Base-by-base conservation (phyloP, 2,113 vertebrate genomes). In the Indicator indicator region DNA sequence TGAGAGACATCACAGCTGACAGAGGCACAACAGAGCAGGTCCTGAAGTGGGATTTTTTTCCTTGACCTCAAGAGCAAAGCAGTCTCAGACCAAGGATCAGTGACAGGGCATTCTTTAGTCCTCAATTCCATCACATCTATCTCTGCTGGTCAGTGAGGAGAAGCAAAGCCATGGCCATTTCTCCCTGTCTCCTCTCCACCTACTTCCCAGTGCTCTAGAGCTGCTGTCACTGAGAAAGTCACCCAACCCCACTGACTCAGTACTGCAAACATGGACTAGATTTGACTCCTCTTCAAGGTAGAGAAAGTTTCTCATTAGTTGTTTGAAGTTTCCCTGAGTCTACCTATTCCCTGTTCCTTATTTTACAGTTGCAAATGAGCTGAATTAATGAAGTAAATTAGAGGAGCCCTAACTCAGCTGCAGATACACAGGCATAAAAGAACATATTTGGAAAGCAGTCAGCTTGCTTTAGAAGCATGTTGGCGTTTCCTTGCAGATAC, bases 371-470 rank as follows among this genome's bases (percentile, higher is more conserved):
- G 83, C 40, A 91, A 64, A 83, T 83, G n/a, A 92, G 46, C 48
- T 94, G 82, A 87, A 89, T 78, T 80, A 82, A 89, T 83, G 42
- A 70, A 74, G 56, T 42, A 93, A 91, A 88, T 75, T 76, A 87
- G 38, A 92, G 76, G 90, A 88, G 63, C 5, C 55, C 32, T 86
- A 94, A 56, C 76, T 90, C 36, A 14, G 40, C 30, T 76, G 36
- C 60, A 93, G 89, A 79, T 78, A 86, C 6, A 40, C 48, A 84
- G 18, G 44, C 40, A 75, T 84, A 92, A 86, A 91, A 72, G 14
- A 80, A 77, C 9, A 9, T 13, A 72, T 72, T 50, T 82, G 74
- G 77, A 89, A 95, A 55, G 55, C 19, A 88, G 65, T 33, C 62
- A 69, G 2, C 36, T 77, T 65, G 65, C 50, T 92, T 91, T 79